These are phyloP conservation scores for Lycophotia porphyrea DNA, from an alignment of 2,888 invertebrate genomes.

Conservation along the genomic window DNA sequence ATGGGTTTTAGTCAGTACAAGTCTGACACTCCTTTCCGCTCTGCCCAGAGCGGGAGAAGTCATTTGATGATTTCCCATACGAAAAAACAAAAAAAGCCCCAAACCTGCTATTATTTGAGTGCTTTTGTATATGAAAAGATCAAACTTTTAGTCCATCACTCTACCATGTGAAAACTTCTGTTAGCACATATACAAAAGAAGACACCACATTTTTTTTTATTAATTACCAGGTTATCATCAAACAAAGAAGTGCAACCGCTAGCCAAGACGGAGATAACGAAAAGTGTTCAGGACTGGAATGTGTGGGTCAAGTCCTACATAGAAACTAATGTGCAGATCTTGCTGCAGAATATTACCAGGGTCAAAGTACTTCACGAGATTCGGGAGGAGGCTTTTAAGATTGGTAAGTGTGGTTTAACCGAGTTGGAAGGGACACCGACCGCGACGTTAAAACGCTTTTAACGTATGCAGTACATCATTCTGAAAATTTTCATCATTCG, in stretches of 20 bases:
- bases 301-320: constrained; percentile 91
- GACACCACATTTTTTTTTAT: not conserved
- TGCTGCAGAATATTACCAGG: constrained; percentile 92
- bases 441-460: no score
- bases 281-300: constrained; percentile 91
- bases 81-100: no score
- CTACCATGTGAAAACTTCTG: no score
- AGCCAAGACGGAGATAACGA: constrained; percentile 80
- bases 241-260: constrained; percentile 79
- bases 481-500: no score
- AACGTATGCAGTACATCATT: no score
- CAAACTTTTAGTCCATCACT: not conserved
- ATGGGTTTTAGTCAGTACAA: no score
- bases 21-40: no score
- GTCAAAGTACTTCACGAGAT: constrained; percentile 93
- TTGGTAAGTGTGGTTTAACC: constrained; percentile 83
- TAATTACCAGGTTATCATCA: constrained; percentile 77
- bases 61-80: no score
- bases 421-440: no score
- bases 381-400: constrained; percentile 92
- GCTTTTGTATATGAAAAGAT: not conserved
- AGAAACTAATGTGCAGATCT: constrained; percentile 89
- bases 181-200: no score
- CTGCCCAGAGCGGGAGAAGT: no score
- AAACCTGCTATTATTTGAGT: not conserved